phyloP scores from a whole-genome alignment of 1,140 invertebrate genomes.

The Subanguina moxae region DNA sequence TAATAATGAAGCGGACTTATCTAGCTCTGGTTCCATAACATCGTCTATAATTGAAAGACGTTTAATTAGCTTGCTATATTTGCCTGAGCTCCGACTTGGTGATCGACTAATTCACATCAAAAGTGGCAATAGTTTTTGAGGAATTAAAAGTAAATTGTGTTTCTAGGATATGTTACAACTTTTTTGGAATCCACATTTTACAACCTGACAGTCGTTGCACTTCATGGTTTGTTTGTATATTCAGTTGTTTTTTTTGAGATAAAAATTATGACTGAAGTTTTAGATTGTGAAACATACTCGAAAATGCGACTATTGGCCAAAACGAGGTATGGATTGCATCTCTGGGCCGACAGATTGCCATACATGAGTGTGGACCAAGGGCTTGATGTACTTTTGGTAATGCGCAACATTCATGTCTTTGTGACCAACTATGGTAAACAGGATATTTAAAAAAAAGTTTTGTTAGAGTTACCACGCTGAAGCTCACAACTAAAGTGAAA shows the following conservation, averaged over 20 bases:
- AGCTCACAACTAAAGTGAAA: no score
- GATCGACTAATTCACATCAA: slow-evolving; percentile 20
- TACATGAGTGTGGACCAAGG: slow-evolving; percentile 91
- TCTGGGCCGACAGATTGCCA: slow-evolving; percentile 80
- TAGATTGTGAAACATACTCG: slow-evolving; percentile 86
- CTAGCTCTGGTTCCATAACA: slow-evolving; percentile 1
- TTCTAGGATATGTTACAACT: slow-evolving; percentile 23
- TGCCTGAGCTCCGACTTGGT: slow-evolving; percentile 16
- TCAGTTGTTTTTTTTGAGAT: no score
- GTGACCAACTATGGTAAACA: slow-evolving; percentile 75
- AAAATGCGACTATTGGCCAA: slow-evolving; percentile 89
- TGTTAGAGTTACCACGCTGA: no score
- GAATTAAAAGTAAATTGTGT: background rate
- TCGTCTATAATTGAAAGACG: background rate
- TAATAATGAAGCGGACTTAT: slow-evolving; percentile 10
- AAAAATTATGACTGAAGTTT: no score
- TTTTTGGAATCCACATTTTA: slow-evolving; percentile 85
- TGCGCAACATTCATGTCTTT: slow-evolving; percentile 92
- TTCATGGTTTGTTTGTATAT: slow-evolving; percentile 67
- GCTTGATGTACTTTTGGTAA: slow-evolving; percentile 93
- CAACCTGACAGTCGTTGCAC: slow-evolving; percentile 89
- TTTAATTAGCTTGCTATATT: slow-evolving; percentile 22
- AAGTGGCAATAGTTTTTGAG: slow-evolving; percentile 15
- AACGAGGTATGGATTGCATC: slow-evolving; percentile 74
- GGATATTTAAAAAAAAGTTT: no score